phyloP scores from a whole-genome alignment of 2,113 vertebrate genomes.

The Ptychochromis oligacanthus region DNA sequence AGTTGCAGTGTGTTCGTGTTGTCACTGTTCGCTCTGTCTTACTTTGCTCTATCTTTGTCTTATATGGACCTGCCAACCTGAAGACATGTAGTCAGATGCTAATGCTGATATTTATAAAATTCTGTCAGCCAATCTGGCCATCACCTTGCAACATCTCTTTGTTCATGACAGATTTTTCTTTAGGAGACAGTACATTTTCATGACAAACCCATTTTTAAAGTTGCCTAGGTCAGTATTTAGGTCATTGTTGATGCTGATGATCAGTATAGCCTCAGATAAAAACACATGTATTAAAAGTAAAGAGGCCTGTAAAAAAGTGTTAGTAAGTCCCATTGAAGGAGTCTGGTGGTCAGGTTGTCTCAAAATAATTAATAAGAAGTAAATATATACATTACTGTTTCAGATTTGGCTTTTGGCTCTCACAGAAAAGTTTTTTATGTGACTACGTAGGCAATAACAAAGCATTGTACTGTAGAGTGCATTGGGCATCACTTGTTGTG shows the following conservation, averaged over 20 bases:
- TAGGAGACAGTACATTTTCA: not conserved
- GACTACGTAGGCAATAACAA: not conserved
- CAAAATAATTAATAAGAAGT: not conserved
- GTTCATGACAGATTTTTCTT: not conserved
- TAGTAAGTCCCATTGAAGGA: not conserved
- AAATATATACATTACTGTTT: not conserved
- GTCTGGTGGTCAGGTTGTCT: not conserved
- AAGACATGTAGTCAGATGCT: constrained; percentile 2
- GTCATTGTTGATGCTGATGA: not conserved
- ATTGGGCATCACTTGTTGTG: not conserved
- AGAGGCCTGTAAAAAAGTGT: not conserved
- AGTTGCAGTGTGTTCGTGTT: constrained; percentile 21
- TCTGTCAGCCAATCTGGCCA: too few relatives aligned
- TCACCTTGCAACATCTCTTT: not conserved
- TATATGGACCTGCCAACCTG: constrained; percentile 56
- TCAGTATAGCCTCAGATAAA: not conserved
- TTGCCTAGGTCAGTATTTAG: too few relatives aligned
- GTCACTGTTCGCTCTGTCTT: constrained; percentile 36
- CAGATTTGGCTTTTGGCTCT: not conserved
- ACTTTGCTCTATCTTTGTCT: constrained; percentile 61
- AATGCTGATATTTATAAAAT: not conserved
- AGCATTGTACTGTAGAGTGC: not conserved
- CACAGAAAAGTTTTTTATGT: not conserved
- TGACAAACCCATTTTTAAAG: too few relatives aligned
- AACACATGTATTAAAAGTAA: not conserved